These are phyloP conservation scores for Cryptomyrus ogoouensis DNA, from an alignment of 2,113 vertebrate species.

Conservation along the genomic window DNA sequence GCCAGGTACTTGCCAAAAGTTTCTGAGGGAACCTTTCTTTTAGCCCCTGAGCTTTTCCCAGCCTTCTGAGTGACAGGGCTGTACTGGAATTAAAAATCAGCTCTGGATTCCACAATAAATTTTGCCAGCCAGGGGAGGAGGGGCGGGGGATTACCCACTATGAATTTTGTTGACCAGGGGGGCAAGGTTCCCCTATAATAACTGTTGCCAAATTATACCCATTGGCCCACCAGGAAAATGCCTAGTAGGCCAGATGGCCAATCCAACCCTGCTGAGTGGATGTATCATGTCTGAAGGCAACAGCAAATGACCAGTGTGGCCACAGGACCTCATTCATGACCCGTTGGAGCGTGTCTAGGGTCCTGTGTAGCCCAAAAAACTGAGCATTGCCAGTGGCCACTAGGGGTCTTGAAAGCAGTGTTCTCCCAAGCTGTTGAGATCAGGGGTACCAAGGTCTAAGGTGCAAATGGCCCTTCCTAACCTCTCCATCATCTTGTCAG, in stretches of 20 bases:
- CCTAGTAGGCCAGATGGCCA: background rate
- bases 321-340: background rate
- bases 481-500: background rate
- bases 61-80: background rate
- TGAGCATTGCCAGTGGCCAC: background rate
- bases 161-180: background rate
- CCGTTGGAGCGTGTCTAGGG: background rate
- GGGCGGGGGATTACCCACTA: background rate
- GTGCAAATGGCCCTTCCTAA: background rate
- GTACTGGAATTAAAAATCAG: background rate
- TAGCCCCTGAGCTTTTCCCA: background rate
- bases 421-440: background rate
- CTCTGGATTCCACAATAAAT: background rate
- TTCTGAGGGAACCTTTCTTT: background rate
- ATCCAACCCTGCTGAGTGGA: background rate
- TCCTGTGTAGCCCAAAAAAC: background rate
- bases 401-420: background rate
- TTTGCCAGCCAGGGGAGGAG: background rate
- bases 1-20: background rate
- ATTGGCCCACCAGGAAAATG: background rate
- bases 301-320: background rate
- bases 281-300: background rate
- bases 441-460: background rate
- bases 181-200: background rate
- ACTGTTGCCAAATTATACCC: background rate